Base-by-base conservation (phyloP, 2,797 vertebrate species). In the Girardinus metallicus region DNA sequence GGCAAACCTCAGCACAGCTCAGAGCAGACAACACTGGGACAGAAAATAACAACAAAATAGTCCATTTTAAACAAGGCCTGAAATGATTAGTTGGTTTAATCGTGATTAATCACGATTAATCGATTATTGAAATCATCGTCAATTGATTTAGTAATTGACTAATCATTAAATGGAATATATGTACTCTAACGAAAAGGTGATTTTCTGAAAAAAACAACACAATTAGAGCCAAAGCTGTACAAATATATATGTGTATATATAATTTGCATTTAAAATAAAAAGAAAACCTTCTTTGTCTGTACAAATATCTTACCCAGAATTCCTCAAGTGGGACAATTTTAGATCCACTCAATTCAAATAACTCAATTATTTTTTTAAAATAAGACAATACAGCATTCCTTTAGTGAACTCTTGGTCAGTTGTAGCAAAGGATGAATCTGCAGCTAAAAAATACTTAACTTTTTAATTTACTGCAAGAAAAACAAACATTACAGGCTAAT, bases 11-110 rank as follows among this genome's bases (percentile, higher is more conserved):
- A 80, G 77, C 12, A 68, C 55, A 72, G 23, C 13, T 5, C 11
- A 80, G 55, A 29, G 64, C 70, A 80, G 34, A 85, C 49, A 83
- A 31, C 11, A 53, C 39, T 39, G 53, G 4, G 82, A 77, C 1
- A 77, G 21, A 74, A 51, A 72, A 13, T 39, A 66, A 39, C 36
- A 4, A 39, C 60, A 62, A 5, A 2, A 26, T 12, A 15, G 75
- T 21, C 8, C 34, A 15, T 29, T 16, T 77, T 6, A 72, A 60
- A 78, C 57, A 12, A n/a, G 23, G 26, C 3, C 53, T 11, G 10
- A 55, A n/a, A 55, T 11, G 53, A 55, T n/a, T 51, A 23, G 23
- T 21, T 1, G 47, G 18, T 6, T 49, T 49, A 49, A 49, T 51
- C 5, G 6, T 21, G 43, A 12, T 44, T 49, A 49, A 21, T 49